Base-by-base conservation (phyloP, 2,797 vertebrate genomes). In the Enteromius trimaculatus region DNA sequence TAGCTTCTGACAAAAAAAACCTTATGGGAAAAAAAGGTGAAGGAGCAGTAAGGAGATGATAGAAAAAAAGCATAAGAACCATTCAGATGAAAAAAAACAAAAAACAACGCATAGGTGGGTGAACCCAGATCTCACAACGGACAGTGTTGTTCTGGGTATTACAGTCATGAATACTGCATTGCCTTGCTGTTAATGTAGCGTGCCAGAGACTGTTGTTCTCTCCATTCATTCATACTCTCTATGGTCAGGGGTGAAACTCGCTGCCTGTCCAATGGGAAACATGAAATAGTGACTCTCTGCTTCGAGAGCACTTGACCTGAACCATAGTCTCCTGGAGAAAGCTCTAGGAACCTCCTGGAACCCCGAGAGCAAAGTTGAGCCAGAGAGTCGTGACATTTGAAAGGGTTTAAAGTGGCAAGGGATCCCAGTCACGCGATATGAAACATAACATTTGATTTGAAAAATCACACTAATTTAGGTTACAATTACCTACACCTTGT, bases 111-210 rank as follows among this genome's bases (percentile, higher is more conserved):
- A 77, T 11, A 77, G 69, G 76, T 84, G 76, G 71, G 47, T 34
- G 23, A 83, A 44, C 70, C 49, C 47, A 75, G 44, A 80, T 75
- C 71, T 71, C 80, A 66, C 80, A 47, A 58, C 3, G 11, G 68
- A 65, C 64, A 51, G 83, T 81, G 14, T 47, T 68, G 68, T 65
- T 70, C 51, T 60, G 66, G 19, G 68, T 58, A 79, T 72, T 82
- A 60, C 44, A 29, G 16, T 76, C 42, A 79, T 83, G 58, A 85
- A 79, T 74, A 85, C 49, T 83, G 72, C 81, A 77, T 68, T 68
- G 17, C n/a, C 51, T 70, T 51, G 37, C 39, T 80, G 69, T 79
- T 51, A 79, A 66, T 47, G 76, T 69, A 53, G 37, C 11, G 39
- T 79, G 70, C 66, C 42, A 62, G 37, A 69, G 66, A 69, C 51